Conservation (phyloP, 2,888 invertebrate genomes). For the Diachrysia chrysitis region DNA sequence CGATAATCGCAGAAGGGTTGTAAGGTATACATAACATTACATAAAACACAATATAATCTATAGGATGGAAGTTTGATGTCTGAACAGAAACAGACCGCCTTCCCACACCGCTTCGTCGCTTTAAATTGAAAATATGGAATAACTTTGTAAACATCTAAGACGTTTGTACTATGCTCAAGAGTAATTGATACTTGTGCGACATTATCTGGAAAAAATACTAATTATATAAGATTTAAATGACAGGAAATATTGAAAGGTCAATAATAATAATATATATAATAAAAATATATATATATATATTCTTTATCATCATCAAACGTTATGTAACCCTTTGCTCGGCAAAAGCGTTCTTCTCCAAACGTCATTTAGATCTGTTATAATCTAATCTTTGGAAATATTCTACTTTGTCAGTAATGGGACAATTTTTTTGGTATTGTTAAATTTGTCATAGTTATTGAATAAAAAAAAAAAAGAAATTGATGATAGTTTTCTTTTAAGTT, state of each 20-base stretch:
- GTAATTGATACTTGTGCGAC: slow-evolving; percentile 71
- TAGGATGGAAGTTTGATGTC: slow-evolving; percentile 52
- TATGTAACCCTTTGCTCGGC: no score
- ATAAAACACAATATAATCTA: slow-evolving; percentile 50
- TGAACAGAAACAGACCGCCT: slow-evolving; percentile 72
- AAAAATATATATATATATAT: no score
- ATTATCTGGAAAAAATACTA: neutral
- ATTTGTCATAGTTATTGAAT: no score
- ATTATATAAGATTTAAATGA: neutral
- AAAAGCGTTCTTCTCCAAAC: no score
- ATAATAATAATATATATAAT: no score
- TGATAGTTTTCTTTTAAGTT: no score
- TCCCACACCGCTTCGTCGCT: slow-evolving; percentile 82
- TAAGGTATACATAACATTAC: slow-evolving; percentile 44
- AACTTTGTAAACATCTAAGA: slow-evolving; percentile 87
- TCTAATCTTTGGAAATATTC: no score
- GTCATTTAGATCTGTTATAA: no score
- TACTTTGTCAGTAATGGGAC: no score
- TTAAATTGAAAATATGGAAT: slow-evolving; percentile 88
- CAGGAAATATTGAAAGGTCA: neutral
- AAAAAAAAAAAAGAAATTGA: no score
- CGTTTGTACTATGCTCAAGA: slow-evolving; percentile 47
- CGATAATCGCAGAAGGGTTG: slow-evolving; percentile 40
- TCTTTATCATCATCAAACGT: no score
- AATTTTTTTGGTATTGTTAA: no score